phyloP scores from a whole-genome alignment of 2,797 vertebrate genomes.

The Leuciscus waleckii region DNA sequence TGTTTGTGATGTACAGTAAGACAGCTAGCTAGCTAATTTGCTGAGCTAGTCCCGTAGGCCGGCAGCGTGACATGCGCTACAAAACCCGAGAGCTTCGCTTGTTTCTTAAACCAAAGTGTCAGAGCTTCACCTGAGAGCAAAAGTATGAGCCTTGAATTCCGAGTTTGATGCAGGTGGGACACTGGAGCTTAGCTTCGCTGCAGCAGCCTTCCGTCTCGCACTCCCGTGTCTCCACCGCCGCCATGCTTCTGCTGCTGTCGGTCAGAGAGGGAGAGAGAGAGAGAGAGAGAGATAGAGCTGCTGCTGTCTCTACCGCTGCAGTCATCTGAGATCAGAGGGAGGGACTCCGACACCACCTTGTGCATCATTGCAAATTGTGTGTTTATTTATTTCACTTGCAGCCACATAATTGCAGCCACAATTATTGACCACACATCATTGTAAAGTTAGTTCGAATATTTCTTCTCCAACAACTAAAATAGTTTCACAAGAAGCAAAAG shows the following conservation, averaged over 20 bases:
- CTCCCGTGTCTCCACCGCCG: slow-evolving; percentile 87
- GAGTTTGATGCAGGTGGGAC: slow-evolving; percentile 97
- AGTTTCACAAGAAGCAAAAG: neutral
- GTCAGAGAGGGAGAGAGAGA: slow-evolving; percentile 41
- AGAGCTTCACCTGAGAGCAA: slow-evolving; percentile 90
- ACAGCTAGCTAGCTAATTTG: slow-evolving; percentile 41
- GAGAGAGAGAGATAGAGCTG: neutral
- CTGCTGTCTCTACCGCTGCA: slow-evolving; percentile 24
- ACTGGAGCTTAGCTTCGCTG: slow-evolving; percentile 96
- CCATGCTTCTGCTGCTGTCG: slow-evolving; percentile 77
- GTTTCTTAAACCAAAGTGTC: neutral
- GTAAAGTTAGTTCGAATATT: neutral
- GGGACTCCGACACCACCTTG: slow-evolving; percentile 30
- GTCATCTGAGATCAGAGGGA: slow-evolving; percentile 50
- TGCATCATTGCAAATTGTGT: neutral
- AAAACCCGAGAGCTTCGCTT: neutral
- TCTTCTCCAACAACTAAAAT: neutral
- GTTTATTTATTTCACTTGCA: neutral
- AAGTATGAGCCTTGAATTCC: slow-evolving; percentile 97
- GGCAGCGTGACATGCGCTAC: slow-evolving; percentile 45
- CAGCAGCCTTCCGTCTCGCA: slow-evolving; percentile 93
- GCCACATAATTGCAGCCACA: neutral
- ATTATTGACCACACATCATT: neutral
- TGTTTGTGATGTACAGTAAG: slow-evolving; percentile 14
- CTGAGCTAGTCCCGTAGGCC: slow-evolving; percentile 26